Conservation (phyloP, 2,113 vertebrate genomes). For the Turnix velox region DNA sequence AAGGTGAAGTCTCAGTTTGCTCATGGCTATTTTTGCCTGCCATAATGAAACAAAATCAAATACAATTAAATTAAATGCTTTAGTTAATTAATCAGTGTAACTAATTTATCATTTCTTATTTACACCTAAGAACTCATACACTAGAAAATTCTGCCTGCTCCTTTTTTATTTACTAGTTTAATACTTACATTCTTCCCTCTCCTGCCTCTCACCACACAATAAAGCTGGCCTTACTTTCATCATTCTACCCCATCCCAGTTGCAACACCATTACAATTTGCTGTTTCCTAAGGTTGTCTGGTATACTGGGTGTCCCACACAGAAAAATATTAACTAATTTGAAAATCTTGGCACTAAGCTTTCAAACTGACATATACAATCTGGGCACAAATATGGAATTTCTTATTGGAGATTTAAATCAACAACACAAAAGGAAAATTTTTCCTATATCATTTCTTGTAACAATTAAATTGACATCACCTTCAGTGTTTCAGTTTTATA, state of each 20-base stretch:
- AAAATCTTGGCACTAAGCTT: background rate
- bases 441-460: background rate
- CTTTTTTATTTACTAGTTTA: background rate
- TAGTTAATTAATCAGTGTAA: background rate
- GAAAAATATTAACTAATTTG: background rate
- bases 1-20: background rate
- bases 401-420: background rate
- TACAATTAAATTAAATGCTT: background rate
- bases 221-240: background rate
- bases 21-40: background rate
- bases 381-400: background rate
- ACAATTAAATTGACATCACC: background rate
- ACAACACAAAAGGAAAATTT: background rate
- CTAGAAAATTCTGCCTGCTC: background rate
- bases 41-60: background rate
- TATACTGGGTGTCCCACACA: background rate
- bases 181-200: background rate
- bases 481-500: background rate
- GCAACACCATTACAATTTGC: background rate
- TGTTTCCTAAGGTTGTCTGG: background rate
- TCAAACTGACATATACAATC: background rate
- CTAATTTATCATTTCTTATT: background rate
- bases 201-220: background rate
- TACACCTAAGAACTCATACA: background rate
- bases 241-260: background rate